Evolutionary conservation across 1,140 invertebrate genomes (phyloP).

Genomic region (Tetramorium parvispinum): DNA sequence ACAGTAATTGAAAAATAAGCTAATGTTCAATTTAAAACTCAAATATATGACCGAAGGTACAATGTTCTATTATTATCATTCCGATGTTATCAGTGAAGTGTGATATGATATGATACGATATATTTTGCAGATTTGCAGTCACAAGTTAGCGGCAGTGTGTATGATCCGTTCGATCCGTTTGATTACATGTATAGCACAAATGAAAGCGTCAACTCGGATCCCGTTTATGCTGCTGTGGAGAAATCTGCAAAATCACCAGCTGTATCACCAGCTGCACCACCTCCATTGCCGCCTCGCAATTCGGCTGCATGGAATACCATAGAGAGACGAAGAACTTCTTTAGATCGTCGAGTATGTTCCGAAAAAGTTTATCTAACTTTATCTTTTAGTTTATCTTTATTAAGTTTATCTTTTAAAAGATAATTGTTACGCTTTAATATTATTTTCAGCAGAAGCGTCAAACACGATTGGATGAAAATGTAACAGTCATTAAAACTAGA

Average conservation of each 20-base stretch:
- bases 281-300: slow-evolving; percentile 87
- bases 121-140: slow-evolving; percentile 83
- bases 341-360: slow-evolving; percentile 82
- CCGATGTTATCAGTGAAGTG: background rate
- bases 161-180: slow-evolving; percentile 94
- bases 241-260: slow-evolving; percentile 88
- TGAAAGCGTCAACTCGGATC: slow-evolving; percentile 91
- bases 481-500: slow-evolving; percentile 88
- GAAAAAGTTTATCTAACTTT: background rate
- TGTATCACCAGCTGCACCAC: slow-evolving; percentile 87
- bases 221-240: slow-evolving; percentile 91
- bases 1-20: background rate
- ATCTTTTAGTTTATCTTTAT: no score
- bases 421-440: slow-evolving; percentile 23
- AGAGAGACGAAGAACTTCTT: slow-evolving; percentile 84
- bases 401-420: background rate
- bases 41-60: background rate
- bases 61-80: background rate
- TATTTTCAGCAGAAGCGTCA: slow-evolving; percentile 83
- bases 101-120: no score
- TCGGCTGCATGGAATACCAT: slow-evolving; percentile 87
- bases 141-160: slow-evolving; percentile 90
- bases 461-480: slow-evolving; percentile 90
- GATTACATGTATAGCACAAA: slow-evolving; percentile 93
- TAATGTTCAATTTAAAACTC: background rate